phyloP scores from a whole-genome alignment of 2,888 invertebrate species.

The Rhamphomyia laevipes region DNA sequence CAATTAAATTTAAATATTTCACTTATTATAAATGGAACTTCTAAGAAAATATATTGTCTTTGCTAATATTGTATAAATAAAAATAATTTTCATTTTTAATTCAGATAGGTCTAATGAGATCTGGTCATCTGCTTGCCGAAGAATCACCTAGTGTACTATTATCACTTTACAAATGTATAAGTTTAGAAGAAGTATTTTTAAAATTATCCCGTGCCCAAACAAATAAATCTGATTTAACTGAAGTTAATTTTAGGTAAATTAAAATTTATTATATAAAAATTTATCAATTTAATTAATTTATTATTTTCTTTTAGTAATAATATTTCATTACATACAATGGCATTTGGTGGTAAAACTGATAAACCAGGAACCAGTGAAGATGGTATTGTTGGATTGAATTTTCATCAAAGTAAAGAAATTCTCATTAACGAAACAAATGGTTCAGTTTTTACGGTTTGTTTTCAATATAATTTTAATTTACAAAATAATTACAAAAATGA shows the following conservation, averaged over 20 bases:
- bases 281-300: neutral
- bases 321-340: slow-evolving; percentile 67
- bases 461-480: too few species aligned
- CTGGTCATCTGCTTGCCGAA: slow-evolving; percentile 81
- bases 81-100: slow-evolving; percentile 14
- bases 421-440: slow-evolving; percentile 66
- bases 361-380: slow-evolving; percentile 77
- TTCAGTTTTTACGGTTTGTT: slow-evolving; percentile 34
- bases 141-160: slow-evolving; percentile 76
- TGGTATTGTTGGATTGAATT: slow-evolving; percentile 76
- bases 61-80: too few species aligned
- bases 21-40: too few species aligned
- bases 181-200: slow-evolving; percentile 85
- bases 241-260: slow-evolving; percentile 37
- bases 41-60: too few species aligned
- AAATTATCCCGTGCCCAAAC: slow-evolving; percentile 75
- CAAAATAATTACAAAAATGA: neutral
- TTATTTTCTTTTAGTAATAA: slow-evolving; percentile 47
- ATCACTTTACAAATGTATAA: slow-evolving; percentile 69
- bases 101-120: slow-evolving; percentile 90
- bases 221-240: slow-evolving; percentile 42
- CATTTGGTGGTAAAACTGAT: slow-evolving; percentile 69
- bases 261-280: neutral
- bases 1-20: too few species aligned
- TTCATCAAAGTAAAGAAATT: slow-evolving; percentile 83